Conservation (phyloP, 2,888 invertebrate species). For the Papilio gigon region DNA sequence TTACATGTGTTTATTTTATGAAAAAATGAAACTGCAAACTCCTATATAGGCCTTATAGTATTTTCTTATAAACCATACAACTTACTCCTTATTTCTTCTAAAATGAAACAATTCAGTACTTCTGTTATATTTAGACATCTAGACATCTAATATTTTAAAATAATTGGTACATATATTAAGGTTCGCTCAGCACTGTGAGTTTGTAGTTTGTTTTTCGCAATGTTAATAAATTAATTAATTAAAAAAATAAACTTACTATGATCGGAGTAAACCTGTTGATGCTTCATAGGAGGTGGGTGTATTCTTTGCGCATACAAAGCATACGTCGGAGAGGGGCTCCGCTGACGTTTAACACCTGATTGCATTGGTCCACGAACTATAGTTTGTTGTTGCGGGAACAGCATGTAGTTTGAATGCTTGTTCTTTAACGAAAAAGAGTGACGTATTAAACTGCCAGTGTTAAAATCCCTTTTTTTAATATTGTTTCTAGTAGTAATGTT, state of each 20-base stretch:
- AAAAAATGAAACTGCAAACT: too few relatives aligned
- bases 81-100: too few relatives aligned
- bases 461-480: too few relatives aligned
- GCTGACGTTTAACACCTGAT: constrained; percentile 76
- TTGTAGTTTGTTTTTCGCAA: not conserved
- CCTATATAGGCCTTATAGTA: too few relatives aligned
- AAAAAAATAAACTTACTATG: constrained; percentile 77
- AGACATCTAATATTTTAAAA: too few relatives aligned
- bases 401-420: constrained; percentile 65
- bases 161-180: too few relatives aligned
- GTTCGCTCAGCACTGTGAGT: not conserved
- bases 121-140: too few relatives aligned
- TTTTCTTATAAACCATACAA: too few relatives aligned
- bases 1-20: not conserved
- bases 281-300: constrained; percentile 75
- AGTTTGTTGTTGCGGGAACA: constrained; percentile 66
- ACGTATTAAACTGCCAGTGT: not conserved
- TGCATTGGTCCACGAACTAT: constrained; percentile 74
- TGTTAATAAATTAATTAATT: constrained; percentile 23
- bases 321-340: constrained; percentile 83
- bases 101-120: too few relatives aligned
- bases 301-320: constrained; percentile 71
- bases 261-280: constrained; percentile 81
- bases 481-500: too few relatives aligned
- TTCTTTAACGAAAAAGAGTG: constrained; percentile 49